Evolutionary conservation across 2,888 invertebrate genomes (phyloP).

Genomic region (Tineola bisselliella): DNA sequence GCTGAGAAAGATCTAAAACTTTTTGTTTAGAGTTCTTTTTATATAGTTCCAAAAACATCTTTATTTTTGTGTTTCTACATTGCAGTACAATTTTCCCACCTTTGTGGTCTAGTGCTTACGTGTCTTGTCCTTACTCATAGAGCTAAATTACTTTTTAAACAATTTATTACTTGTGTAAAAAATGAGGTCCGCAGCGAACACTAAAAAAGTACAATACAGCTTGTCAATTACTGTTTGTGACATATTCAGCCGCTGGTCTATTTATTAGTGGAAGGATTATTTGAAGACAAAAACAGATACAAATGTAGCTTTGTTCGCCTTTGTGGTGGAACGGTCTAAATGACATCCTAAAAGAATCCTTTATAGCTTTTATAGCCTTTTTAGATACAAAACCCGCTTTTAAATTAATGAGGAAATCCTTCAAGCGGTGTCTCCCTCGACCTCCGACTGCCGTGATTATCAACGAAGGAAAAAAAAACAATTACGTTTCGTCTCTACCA

Average conservation of each 20-base stretch:
- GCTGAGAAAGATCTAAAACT: not conserved
- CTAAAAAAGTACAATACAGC: not conserved
- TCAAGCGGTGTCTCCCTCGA: slow-evolving; percentile 22
- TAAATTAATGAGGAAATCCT: slow-evolving; percentile 37
- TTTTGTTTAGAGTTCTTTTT: not conserved
- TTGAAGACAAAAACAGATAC: slow-evolving; percentile 7
- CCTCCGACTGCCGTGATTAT: slow-evolving; percentile 29
- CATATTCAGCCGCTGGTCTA: not conserved
- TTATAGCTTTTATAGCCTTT: slow-evolving; percentile 25
- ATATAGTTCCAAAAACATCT: not conserved
- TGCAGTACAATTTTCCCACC: too few relatives aligned
- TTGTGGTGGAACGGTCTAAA: slow-evolving; percentile 18
- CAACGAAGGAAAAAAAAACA: slow-evolving; percentile 34
- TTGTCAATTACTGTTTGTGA: slow-evolving; percentile 5
- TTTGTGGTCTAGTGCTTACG: too few relatives aligned
- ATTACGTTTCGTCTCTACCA: slow-evolving; percentile 28
- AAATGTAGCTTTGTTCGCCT: slow-evolving; percentile 7
- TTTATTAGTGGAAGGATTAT: not conserved
- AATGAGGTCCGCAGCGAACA: not conserved
- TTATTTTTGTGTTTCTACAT: too few relatives aligned
- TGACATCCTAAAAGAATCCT: slow-evolving; percentile 27
- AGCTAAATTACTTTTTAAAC: too few relatives aligned
- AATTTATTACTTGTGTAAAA: too few relatives aligned
- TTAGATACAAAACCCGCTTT: slow-evolving; percentile 27
- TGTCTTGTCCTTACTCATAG: too few relatives aligned